phyloP scores from a whole-genome alignment of 1,140 invertebrate species.

The Drosophila melanica region DNA sequence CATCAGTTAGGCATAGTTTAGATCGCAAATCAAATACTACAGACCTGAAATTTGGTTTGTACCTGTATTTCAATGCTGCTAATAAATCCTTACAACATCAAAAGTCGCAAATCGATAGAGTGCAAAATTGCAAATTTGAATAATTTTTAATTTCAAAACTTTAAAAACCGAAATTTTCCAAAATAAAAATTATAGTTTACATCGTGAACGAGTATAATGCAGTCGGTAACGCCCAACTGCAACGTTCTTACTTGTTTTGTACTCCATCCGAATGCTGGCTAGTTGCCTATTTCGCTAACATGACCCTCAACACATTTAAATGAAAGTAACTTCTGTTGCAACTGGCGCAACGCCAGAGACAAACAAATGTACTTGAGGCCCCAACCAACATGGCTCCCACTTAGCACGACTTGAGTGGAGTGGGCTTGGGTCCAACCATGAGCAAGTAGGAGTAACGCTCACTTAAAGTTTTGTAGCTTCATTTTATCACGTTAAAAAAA shows the following conservation, averaged over 20 bases:
- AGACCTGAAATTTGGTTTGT: too few relatives aligned
- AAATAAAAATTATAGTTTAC: too few relatives aligned
- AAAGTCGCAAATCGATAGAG: too few relatives aligned
- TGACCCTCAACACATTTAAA: slow-evolving; percentile 73
- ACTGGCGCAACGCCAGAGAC: slow-evolving; percentile 53
- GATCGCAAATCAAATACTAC: too few relatives aligned
- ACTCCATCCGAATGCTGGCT: background rate
- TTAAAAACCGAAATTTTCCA: too few relatives aligned
- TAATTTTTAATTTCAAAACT: too few relatives aligned
- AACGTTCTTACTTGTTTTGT: too few relatives aligned
- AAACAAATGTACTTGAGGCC: slow-evolving; percentile 31
- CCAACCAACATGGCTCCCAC: slow-evolving; percentile 22
- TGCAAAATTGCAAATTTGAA: too few relatives aligned
- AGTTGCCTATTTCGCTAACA: slow-evolving; percentile 48
- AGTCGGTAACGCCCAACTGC: too few relatives aligned
- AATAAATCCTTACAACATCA: too few relatives aligned
- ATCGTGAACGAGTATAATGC: too few relatives aligned
- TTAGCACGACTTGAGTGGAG: slow-evolving; percentile 29
- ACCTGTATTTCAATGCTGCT: too few relatives aligned
- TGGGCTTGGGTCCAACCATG: slow-evolving; percentile 15
- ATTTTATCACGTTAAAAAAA: slow-evolving; percentile 56
- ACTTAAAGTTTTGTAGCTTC: slow-evolving; percentile 59
- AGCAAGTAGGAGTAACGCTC: slow-evolving; percentile 39
- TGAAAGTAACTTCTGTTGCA: slow-evolving; percentile 72
- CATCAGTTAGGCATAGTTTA: background rate